phyloP scores from a whole-genome alignment of 2,797 vertebrate genomes.

The Naso thynnoides region DNA sequence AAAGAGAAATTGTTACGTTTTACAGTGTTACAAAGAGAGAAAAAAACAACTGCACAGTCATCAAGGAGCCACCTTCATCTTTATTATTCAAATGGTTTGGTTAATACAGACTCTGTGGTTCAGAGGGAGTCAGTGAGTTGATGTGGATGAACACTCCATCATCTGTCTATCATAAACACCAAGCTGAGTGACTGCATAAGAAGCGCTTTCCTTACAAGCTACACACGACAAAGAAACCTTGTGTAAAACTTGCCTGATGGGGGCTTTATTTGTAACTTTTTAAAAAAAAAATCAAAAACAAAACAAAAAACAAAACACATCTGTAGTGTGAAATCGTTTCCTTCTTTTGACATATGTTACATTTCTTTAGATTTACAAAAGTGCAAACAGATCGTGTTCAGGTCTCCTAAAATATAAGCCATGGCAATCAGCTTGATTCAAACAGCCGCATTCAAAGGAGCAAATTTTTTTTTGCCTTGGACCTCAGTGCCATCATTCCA shows the following conservation, averaged over 20 bases:
- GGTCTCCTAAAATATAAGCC: conserved; percentile 59
- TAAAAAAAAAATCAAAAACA: conserved; percentile 18
- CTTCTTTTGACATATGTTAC: conserved; percentile 72
- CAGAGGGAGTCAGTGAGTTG: conserved; percentile 72
- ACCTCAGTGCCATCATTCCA: conserved; percentile 48
- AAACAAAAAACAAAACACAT: conserved; percentile 30
- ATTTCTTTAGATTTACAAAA: conserved; percentile 81
- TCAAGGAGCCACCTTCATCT: conserved; percentile 76
- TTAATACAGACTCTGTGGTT: conserved; percentile 79
- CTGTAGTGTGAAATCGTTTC: conserved; percentile 65
- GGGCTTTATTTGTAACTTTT: conserved; percentile 48
- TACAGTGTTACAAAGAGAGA: neutral
- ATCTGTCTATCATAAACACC: conserved; percentile 83
- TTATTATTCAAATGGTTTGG: conserved; percentile 83
- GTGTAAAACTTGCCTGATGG: conserved; percentile 52
- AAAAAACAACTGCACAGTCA: conserved; percentile 35
- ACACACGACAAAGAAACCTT: conserved; percentile 72
- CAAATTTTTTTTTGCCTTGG: conserved; percentile 41
- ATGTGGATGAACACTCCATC: conserved; percentile 78
- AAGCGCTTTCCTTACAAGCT: conserved; percentile 68
- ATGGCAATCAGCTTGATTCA: conserved; percentile 43
- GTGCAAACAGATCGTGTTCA: conserved; percentile 78
- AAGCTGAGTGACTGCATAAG: conserved; percentile 84
- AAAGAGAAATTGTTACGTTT: neutral
- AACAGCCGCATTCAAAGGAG: conserved; percentile 48